Percentiles rank a stretch among this genome's conserved stretches.
Conservation (phyloP, 2,888 invertebrate species). For the Orthosia incerta region DNA sequence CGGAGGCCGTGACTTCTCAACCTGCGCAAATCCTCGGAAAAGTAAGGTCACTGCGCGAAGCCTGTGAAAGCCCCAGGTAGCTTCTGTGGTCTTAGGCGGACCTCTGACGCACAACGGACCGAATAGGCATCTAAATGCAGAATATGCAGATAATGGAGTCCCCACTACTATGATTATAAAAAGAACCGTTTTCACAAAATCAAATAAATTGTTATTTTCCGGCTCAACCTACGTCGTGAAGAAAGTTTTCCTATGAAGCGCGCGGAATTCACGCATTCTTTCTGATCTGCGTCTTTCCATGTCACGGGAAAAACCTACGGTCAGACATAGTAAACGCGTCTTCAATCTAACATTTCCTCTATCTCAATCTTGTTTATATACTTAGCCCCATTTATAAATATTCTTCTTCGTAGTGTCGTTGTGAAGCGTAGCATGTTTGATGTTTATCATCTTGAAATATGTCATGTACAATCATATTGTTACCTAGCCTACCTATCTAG, state of each 20-base stretch:
- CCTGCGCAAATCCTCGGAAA: no score
- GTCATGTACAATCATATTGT: not conserved
- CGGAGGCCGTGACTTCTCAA: no score
- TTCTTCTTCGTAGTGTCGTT: not conserved
- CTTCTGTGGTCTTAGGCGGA: no score
- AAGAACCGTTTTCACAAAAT: not conserved
- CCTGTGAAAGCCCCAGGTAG: no score
- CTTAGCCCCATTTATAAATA: constrained; percentile 10
- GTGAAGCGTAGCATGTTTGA: not conserved
- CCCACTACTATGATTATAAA: not conserved
- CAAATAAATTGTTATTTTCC: constrained; percentile 6
- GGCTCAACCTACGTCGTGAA: not conserved
- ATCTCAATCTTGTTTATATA: constrained; percentile 16
- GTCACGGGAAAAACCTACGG: constrained; percentile 23
- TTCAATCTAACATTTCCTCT: constrained; percentile 13
- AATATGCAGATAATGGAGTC: no score
- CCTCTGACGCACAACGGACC: no score
- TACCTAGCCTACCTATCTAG: not conserved
- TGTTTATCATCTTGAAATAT: not conserved
- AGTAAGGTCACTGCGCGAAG: no score
- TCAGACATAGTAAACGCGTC: constrained; percentile 1
- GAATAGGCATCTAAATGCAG: no score
- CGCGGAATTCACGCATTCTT: not conserved
- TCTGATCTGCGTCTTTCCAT: constrained; percentile 9
- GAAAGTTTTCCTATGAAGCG: constrained; percentile 22